Evolutionary conservation across 2,797 vertebrate species (phyloP), one percentile per base, ranked within the genome.

Genomic region (Channallabes apus): DNA sequence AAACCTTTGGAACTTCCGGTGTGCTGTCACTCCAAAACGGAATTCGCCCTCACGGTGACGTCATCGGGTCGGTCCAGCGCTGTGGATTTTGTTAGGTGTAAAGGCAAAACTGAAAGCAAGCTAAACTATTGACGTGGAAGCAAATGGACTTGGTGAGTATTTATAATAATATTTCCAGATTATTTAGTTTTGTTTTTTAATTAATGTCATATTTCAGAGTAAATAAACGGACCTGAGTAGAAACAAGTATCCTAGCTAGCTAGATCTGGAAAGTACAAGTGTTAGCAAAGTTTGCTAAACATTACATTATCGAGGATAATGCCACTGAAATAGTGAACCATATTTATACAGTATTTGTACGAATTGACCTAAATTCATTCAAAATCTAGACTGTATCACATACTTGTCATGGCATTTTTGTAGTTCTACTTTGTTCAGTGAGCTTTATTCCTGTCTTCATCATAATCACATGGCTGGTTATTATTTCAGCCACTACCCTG

Each of bases 1-100:
- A 61, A 80, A 65, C 38, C 61, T 64, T 80, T 65, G 61, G 27
- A 64, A 29, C 62, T 54, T 80, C 78, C 78, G 38, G 78, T 80
- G 65, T 51, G 62, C 17, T 80, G 78, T 78, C 51, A 29, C 32
- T 46, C 5, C 35, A 27, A 51, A 46, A 32, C 67, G 67, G 77
- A 85, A 71, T 51, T 59, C 56, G 32, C 9, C 59, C 29, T 4
- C 61, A 9, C 3, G 11, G 27, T 80, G 78, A 80, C 62, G 29
- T 80, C 62, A 65, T 29, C 61, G 6, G 46, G 38, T 27, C 6
- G 61, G 38, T 29, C 64, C 61, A 20, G 15, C 5, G 2, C 29
- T 11, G 18, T 12, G 56, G 3, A 20, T 11, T 9, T 35, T 22
- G 32, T 46, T 62, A 3, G 15, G 0, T 32, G 72, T 51, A 64